A percentile compares a stretch with the other conserved stretches of the same genome.
These are phyloP conservation scores for Phthorimaea operculella DNA, from an alignment of 1,140 invertebrate genomes.

Conservation along the genomic window DNA sequence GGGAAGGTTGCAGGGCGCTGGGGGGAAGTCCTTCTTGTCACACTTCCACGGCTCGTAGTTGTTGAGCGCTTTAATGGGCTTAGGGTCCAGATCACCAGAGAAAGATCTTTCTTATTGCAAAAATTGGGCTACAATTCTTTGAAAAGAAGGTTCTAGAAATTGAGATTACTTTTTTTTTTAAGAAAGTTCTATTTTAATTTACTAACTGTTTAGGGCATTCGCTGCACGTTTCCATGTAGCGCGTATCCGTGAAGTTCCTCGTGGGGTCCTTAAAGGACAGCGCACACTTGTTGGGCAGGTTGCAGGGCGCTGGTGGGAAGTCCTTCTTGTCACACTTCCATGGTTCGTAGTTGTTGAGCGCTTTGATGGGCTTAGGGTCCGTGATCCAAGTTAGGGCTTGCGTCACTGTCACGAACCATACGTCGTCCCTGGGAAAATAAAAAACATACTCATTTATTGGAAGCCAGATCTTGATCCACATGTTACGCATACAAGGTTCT, in stretches of 20 bases:
- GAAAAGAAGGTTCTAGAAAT: too few relatives aligned
- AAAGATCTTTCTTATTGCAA: too few relatives aligned
- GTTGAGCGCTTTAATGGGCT: slow-evolving; percentile 73
- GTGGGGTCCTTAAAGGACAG: slow-evolving; percentile 81
- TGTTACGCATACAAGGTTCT: too few relatives aligned
- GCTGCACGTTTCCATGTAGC: slow-evolving; percentile 89
- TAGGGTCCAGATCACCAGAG: too few relatives aligned
- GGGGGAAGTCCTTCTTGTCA: slow-evolving; percentile 79
- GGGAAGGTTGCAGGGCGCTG: slow-evolving; percentile 82
- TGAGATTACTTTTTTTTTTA: too few relatives aligned
- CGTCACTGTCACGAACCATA: slow-evolving; percentile 91
- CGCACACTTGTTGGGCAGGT: slow-evolving; percentile 86
- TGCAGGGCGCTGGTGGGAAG: slow-evolving; percentile 79
- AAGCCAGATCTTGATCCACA: too few relatives aligned
- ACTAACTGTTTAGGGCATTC: slow-evolving; percentile 84
- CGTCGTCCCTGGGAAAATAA: slow-evolving; percentile 75
- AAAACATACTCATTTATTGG: too few relatives aligned
- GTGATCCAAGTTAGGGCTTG: slow-evolving; percentile 92
- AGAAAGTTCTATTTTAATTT: neutral
- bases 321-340: slow-evolving; percentile 85
- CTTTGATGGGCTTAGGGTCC: slow-evolving; percentile 79
- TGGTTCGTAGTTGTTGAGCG: slow-evolving; percentile 78
- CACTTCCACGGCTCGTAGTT: slow-evolving; percentile 86
- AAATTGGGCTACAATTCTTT: too few relatives aligned
- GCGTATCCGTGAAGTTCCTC: slow-evolving; percentile 80